A percentile compares a stretch with the other conserved stretches of the same genome.
These are phyloP conservation scores for Agonopterix arenella DNA, from an alignment of 2,888 invertebrate species.

Conservation along the genomic window DNA sequence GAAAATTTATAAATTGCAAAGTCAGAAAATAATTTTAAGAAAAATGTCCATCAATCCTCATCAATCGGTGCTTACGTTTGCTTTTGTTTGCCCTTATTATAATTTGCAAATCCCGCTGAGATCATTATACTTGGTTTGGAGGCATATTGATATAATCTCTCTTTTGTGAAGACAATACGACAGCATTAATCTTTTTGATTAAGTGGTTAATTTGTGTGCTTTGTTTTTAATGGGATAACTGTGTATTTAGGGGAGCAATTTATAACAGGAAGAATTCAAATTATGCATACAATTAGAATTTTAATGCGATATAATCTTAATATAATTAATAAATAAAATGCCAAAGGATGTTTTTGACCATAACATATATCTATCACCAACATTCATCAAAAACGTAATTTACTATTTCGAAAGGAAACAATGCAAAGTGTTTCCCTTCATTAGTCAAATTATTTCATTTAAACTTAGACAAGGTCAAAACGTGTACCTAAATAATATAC, in stretches of 20 bases:
- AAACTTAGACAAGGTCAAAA: slow-evolving; percentile 1
- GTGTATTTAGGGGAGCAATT: neutral
- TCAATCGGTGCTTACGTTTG: slow-evolving; percentile 23
- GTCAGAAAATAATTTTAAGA: neutral
- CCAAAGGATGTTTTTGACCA: too few species aligned
- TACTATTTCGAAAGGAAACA: too few species aligned
- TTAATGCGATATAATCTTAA: too few species aligned
- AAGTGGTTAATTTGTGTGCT: slow-evolving; percentile 25
- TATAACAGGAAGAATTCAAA: too few species aligned
- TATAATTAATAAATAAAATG: too few species aligned
- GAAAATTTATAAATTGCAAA: slow-evolving; percentile 2
- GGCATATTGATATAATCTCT: slow-evolving; percentile 38
- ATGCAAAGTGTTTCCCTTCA: neutral
- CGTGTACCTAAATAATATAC: slow-evolving; percentile 7
- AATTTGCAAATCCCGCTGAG: slow-evolving; percentile 32
- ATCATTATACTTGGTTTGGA: slow-evolving; percentile 34
- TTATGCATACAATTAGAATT: too few species aligned
- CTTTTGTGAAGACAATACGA: slow-evolving; percentile 33
- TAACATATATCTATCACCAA: too few species aligned
- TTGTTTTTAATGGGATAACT: slow-evolving; percentile 17
- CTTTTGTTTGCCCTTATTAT: slow-evolving; percentile 16
- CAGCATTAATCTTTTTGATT: slow-evolving; percentile 31
- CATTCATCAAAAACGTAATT: too few species aligned
- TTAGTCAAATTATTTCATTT: neutral
- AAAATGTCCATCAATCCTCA: slow-evolving; percentile 28